A percentile compares a stretch with the other conserved stretches of the same genome.
phyloP scores from a whole-genome alignment of 2,113 vertebrate genomes.

The Nanorana parkeri region DNA sequence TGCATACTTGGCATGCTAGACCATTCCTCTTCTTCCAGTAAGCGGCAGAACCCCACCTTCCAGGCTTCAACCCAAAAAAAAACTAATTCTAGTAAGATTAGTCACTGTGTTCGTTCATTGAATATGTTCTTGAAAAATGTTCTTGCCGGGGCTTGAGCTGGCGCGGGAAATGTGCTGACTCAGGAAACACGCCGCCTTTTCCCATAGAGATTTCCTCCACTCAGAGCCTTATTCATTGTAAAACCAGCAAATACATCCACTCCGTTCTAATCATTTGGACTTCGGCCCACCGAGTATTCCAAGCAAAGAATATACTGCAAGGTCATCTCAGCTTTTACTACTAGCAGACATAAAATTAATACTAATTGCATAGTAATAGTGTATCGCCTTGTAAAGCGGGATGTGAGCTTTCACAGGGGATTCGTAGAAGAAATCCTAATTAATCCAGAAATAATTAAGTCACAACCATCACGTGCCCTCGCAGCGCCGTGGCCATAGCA shows the following conservation, averaged over 20 bases:
- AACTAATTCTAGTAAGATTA: no score
- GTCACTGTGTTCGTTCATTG: neutral
- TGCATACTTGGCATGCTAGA: no score
- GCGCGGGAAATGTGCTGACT: neutral
- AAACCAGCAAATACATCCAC: conserved; percentile 12
- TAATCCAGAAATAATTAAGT: conserved; percentile 28
- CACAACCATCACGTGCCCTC: neutral
- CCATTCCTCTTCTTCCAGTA: no score
- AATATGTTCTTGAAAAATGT: conserved; percentile 14
- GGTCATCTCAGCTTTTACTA: conserved; percentile 25
- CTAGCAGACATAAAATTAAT: conserved; percentile 35
- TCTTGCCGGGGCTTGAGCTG: neutral
- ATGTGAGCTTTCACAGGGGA: conserved; percentile 21
- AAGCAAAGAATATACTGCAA: conserved; percentile 41
- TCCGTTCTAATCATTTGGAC: conserved; percentile 17
- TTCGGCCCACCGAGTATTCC: conserved; percentile 12
- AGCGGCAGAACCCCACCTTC: no score
- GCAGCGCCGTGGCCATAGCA: neutral
- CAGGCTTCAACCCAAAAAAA: no score
- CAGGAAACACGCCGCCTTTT: neutral
- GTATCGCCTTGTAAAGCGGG: conserved; percentile 38
- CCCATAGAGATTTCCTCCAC: conserved; percentile 5
- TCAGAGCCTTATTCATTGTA: neutral
- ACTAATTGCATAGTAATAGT: conserved; percentile 41
- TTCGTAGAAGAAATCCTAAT: conserved; percentile 16